phyloP scores from a whole-genome alignment of 1,140 invertebrate genomes.

The Bombus impatiens region DNA sequence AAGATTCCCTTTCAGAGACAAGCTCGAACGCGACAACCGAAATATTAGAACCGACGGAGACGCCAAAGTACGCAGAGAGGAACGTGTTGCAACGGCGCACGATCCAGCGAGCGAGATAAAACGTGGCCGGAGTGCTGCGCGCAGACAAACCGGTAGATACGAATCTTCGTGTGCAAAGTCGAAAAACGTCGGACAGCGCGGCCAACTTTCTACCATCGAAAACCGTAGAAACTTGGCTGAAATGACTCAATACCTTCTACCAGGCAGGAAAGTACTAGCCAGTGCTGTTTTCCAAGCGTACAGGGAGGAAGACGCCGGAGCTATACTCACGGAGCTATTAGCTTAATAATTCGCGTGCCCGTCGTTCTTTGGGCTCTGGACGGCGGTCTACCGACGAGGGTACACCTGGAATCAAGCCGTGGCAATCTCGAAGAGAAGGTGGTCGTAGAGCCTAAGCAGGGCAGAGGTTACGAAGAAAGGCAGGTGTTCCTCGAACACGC shows the following conservation, averaged over 20 bases:
- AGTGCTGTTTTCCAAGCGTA: neutral
- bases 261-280: neutral
- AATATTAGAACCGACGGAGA: neutral
- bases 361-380: slow-evolving; percentile 23
- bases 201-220: neutral
- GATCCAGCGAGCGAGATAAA: neutral
- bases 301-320: slow-evolving; percentile 18
- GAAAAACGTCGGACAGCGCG: neutral
- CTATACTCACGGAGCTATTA: slow-evolving; percentile 38
- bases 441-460: neutral
- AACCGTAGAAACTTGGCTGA: neutral
- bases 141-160: neutral
- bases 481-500: slow-evolving; percentile 55
- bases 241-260: neutral
- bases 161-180: neutral
- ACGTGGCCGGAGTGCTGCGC: neutral
- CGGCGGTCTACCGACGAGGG: neutral
- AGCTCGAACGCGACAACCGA: neutral
- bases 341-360: slow-evolving; percentile 62
- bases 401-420: slow-evolving; percentile 51
- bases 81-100: neutral
- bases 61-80: too few relatives aligned
- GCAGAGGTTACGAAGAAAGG: slow-evolving; percentile 28
- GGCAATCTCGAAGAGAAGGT: slow-evolving; percentile 35
- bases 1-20: neutral